Evolutionary conservation across 2,113 vertebrate genomes (phyloP).

Genomic region (Gorsachius goisagi): DNA sequence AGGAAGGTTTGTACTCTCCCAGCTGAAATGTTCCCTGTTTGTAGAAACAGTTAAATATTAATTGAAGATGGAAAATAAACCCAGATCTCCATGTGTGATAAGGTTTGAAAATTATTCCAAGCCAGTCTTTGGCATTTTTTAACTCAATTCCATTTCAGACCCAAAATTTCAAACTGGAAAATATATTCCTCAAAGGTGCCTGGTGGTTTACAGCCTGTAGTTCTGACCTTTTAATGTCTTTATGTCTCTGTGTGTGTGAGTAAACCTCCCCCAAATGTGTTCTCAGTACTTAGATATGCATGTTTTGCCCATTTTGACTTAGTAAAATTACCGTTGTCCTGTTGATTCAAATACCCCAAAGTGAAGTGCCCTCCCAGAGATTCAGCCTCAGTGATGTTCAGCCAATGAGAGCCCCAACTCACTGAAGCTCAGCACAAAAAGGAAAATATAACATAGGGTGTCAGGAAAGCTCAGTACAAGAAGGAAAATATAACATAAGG

Average conservation of each 20-base stretch:
- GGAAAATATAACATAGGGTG: not conserved
- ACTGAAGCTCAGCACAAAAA: not conserved
- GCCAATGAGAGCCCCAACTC: not conserved
- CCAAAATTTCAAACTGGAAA: not conserved
- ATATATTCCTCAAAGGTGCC: not conserved
- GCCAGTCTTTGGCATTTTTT: not conserved
- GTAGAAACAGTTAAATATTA: not conserved
- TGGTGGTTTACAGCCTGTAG: not conserved
- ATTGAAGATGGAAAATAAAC: not conserved
- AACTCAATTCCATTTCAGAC: not conserved
- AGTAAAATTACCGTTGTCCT: not conserved
- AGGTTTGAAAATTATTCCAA: not conserved
- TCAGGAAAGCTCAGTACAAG: not conserved
- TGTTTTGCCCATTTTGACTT: not conserved
- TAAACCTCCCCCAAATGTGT: not conserved
- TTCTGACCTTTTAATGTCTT: not conserved
- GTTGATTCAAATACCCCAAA: not conserved
- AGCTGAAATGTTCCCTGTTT: not conserved
- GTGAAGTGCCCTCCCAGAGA: not conserved
- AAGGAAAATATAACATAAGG: not conserved
- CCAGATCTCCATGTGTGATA: not conserved
- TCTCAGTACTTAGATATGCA: fast-evolving
- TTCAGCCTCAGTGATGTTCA: not conserved
- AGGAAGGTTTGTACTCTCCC: not conserved
- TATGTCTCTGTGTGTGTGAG: not conserved